Conservation (phyloP, 2,888 invertebrate genomes). For the Patella ulyssiponensis region DNA sequence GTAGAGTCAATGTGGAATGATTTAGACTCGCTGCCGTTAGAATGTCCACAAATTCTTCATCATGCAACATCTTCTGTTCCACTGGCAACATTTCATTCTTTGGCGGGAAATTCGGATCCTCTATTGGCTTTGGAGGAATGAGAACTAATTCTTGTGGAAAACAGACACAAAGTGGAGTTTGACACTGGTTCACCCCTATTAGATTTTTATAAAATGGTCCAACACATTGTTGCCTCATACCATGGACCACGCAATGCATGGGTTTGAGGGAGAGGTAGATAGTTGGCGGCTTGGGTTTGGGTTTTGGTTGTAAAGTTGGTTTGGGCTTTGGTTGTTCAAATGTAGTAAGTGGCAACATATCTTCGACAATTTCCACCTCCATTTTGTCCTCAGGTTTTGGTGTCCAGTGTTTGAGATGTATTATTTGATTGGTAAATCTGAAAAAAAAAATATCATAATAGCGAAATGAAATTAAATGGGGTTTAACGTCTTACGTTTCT, state of each 20-base stretch:
- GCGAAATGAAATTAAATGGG: too few relatives aligned
- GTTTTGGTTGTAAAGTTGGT: too few relatives aligned
- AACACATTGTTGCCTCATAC: background rate
- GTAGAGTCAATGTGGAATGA: background rate
- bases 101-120: background rate
- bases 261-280: constrained; percentile 1
- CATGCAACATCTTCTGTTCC: background rate
- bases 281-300: background rate
- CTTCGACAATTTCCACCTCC: too few relatives aligned
- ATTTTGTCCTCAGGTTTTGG: too few relatives aligned
- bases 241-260: background rate
- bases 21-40: background rate
- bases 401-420: too few relatives aligned
- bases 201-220: background rate
- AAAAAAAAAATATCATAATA: too few relatives aligned
- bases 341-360: too few relatives aligned
- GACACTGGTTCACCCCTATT: constrained; percentile 4
- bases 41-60: background rate
- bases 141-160: constrained; percentile 1
- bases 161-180: background rate
- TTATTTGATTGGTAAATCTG: too few relatives aligned
- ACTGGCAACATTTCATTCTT: background rate
- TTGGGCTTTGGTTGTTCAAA: too few relatives aligned
- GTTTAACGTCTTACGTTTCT: too few relatives aligned
- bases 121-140: background rate